phyloP scores from a whole-genome alignment of 2,888 invertebrate genomes.

The Idaea dimidiata region DNA sequence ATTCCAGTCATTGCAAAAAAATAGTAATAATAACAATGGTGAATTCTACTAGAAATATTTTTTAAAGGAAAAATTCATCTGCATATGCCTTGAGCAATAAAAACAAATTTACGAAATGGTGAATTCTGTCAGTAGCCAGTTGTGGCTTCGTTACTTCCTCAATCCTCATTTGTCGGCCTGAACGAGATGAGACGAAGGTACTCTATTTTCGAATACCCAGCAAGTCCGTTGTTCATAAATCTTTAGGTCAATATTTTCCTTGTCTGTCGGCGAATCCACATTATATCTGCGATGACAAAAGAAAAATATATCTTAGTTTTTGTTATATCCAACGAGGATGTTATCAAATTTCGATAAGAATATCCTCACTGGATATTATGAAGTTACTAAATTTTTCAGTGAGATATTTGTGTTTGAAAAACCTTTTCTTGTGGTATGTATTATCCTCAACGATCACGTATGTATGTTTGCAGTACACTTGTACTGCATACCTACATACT shows the following conservation, averaged over 20 bases:
- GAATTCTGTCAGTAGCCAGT: too few relatives aligned
- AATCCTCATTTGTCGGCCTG: too few relatives aligned
- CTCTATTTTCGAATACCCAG: background rate
- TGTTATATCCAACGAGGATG: background rate
- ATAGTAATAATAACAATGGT: too few relatives aligned
- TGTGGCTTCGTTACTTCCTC: too few relatives aligned
- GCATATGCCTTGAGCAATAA: too few relatives aligned
- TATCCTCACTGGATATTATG: background rate
- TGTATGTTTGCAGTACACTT: too few relatives aligned
- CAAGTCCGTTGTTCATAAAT: background rate
- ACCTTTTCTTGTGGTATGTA: background rate
- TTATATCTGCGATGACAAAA: background rate
- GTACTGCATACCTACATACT: too few relatives aligned
- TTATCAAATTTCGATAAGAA: background rate
- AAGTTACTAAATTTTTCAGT: background rate
- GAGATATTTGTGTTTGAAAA: background rate
- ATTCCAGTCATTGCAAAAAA: too few relatives aligned
- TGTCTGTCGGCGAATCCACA: background rate
- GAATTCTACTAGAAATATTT: too few relatives aligned
- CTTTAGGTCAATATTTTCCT: background rate
- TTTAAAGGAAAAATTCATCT: too few relatives aligned
- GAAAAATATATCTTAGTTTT: background rate
- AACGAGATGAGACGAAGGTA: too few relatives aligned
- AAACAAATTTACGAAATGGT: too few relatives aligned
- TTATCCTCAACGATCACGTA: background rate